Conservation (phyloP, 2,888 invertebrate genomes). For the Nephrotoma guestfalica region DNA sequence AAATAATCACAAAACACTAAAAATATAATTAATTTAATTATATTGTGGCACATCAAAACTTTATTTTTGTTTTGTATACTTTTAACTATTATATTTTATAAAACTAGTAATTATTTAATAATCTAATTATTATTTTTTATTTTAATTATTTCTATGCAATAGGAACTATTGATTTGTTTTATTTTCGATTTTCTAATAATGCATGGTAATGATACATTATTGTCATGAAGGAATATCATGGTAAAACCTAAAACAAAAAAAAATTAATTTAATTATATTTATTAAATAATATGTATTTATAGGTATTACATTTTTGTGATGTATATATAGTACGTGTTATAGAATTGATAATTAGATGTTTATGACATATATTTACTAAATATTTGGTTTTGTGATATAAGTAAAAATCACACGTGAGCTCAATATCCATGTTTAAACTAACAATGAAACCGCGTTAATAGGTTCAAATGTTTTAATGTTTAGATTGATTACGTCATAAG, state of each 20-base stretch:
- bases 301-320: neutral
- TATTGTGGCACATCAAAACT: neutral
- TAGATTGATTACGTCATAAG: no score
- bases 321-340: neutral
- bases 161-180: conserved; percentile 3
- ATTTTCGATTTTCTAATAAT: neutral
- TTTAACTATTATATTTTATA: neutral
- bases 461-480: no score
- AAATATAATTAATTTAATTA: neutral
- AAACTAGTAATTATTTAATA: neutral
- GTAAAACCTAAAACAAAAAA: neutral
- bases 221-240: conserved; percentile 3
- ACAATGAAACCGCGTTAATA: no score
- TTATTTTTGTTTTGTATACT: neutral
- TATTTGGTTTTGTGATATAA: neutral
- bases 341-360: neutral
- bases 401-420: no score
- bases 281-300: neutral
- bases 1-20: neutral
- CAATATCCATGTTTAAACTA: no score
- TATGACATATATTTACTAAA: neutral
- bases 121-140: no score
- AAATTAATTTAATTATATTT: neutral
- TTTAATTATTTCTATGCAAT: conserved; percentile 4
- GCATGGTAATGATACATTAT: neutral